A percentile compares a stretch with the other conserved stretches of the same genome.
Conservation (phyloP, 2,797 vertebrate species). For the Petrocephalus schoutedeni region DNA sequence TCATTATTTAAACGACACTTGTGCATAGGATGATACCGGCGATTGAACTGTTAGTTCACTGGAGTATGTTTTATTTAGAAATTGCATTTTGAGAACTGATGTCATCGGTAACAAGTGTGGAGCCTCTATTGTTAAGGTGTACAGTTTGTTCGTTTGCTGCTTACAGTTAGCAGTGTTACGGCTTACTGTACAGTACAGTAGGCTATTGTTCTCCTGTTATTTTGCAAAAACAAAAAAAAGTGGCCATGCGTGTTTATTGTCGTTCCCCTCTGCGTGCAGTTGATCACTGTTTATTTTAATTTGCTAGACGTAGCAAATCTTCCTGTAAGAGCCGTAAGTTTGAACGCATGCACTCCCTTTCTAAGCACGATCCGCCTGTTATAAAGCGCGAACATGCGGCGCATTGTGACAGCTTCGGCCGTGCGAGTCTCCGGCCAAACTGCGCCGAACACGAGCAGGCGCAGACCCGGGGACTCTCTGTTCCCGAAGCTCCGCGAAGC, state of each 20-base stretch:
- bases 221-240: neutral
- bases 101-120: slow-evolving; percentile 18
- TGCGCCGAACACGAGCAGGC: neutral
- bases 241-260: neutral
- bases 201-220: slow-evolving; percentile 11
- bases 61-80: neutral
- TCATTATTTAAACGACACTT: neutral
- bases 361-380: neutral
- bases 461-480: neutral
- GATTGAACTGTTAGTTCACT: neutral
- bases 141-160: neutral
- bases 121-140: slow-evolving; percentile 4
- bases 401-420: neutral
- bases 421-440: neutral
- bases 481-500: slow-evolving; percentile 5
- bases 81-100: slow-evolving; percentile 1
- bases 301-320: neutral
- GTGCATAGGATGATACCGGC: neutral
- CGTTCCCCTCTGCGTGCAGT: neutral
- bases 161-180: slow-evolving; percentile 6
- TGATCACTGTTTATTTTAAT: neutral
- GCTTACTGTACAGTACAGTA: slow-evolving; percentile 14
- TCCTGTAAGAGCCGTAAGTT: neutral
- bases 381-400: neutral
- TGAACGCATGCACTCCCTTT: neutral